Evolutionary conservation across 2,113 vertebrate species (phyloP), one percentile per base, ranked within the genome.

Genomic region (Phainopepla nitens): DNA sequence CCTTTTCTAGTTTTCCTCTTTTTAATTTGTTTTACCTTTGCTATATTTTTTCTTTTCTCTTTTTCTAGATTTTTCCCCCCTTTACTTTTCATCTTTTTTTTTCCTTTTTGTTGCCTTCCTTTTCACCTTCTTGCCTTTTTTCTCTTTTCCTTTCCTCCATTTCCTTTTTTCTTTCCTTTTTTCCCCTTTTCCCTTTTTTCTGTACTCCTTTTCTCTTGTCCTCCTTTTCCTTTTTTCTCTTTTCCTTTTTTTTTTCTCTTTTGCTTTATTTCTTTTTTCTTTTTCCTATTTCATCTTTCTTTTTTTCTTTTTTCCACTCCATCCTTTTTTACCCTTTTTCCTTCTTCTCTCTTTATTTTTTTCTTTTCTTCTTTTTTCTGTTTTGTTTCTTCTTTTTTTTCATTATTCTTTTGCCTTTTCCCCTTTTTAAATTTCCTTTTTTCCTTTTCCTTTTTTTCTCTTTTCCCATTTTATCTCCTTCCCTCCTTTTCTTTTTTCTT

Each of bases 401-500:
- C 11, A 23, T 44, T 28, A 11, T 28, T 16, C 5, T 9, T 17
- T 53, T 44, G 1, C 17, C 14, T 41, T 57, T 6, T 24, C 23
- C 2, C 4, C 5, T 28, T 27, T 68, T 64, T 76, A 15, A 12
- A 15, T 57, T 49, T 47, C 6, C 27, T 9, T 35, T 45, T 27
- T 33, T 6, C 4, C 13, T 27, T 23, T 36, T 21, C 56, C n/a
- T 16, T 15, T 18, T 58, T 35, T 35, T 9, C 4, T 4, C 27
- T 81, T 57, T 9, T 22, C 19, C 14, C 14, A 29, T 54, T 80
- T 64, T 53, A n/a, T 17, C 13, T 13, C 16, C 7, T 56, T 29
- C 5, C 3, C 2, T 11, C 9, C 5, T 44, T 60, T 65, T 2
- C 2, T 3, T 24, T 24, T 45, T 24, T 7, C 1, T 13, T 10